Evolutionary conservation across 2,888 invertebrate genomes (phyloP).

Genomic region (Argyresthia albistria): DNA sequence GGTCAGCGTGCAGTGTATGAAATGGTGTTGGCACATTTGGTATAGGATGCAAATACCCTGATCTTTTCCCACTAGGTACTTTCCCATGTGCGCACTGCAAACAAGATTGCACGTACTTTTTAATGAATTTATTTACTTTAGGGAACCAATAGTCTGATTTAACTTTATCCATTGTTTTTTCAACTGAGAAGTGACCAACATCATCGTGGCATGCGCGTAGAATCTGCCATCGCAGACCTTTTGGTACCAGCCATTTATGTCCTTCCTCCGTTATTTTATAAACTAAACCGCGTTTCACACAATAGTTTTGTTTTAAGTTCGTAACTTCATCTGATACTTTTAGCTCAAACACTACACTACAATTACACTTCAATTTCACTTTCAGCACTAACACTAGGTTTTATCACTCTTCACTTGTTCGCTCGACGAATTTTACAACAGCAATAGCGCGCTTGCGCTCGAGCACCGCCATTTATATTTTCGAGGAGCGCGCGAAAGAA

Average conservation of each 20-base stretch:
- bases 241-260: conserved; percentile 9
- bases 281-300: conserved; percentile 1
- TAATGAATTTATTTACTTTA: conserved; percentile 14
- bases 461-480: too few species aligned
- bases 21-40: conserved; percentile 13
- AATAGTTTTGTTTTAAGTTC: conserved; percentile 5
- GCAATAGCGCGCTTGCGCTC: too few species aligned
- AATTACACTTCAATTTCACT: too few species aligned
- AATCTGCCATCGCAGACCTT: conserved; percentile 13
- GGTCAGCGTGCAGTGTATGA: conserved; percentile 19
- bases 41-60: conserved; percentile 16
- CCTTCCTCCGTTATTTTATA: background rate
- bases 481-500: too few species aligned
- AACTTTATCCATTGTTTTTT: conserved; percentile 15
- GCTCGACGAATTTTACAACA: too few species aligned
- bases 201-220: conserved; percentile 12
- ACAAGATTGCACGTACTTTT: conserved; percentile 15
- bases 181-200: conserved; percentile 13
- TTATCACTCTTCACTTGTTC: too few species aligned
- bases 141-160: conserved; percentile 16
- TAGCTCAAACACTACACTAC: too few species aligned
- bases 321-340: background rate
- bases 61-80: conserved; percentile 11
- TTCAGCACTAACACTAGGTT: too few species aligned
- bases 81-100: conserved; percentile 16